Conservation (phyloP, 2,113 vertebrate genomes). For the Brienomyrus longianalis region DNA sequence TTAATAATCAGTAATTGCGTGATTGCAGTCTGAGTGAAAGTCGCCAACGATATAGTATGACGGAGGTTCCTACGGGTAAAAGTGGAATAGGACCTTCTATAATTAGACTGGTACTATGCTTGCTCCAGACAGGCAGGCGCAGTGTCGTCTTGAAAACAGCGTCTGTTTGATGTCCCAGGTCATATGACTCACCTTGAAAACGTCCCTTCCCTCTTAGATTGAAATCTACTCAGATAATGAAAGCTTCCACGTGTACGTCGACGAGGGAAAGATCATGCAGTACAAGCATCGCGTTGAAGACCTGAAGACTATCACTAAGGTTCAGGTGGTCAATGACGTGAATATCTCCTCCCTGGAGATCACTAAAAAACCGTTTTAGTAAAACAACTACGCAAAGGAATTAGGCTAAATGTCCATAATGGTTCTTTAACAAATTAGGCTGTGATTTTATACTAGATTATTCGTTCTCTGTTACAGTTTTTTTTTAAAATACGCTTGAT, state of each 20-base stretch:
- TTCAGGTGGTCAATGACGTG: constrained; percentile 64
- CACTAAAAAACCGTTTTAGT: constrained; percentile 52
- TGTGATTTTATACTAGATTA: constrained; percentile 24
- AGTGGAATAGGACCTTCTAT: neutral
- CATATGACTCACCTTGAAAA: neutral
- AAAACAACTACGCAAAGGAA: constrained; percentile 21
- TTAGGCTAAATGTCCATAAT: neutral
- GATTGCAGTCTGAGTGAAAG: neutral
- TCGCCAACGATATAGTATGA: neutral
- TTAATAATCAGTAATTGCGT: neutral
- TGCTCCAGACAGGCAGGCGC: neutral
- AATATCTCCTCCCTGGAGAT: constrained; percentile 65
- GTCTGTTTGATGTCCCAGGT: neutral
- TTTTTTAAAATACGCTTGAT: constrained; percentile 10
- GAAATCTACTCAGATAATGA: constrained; percentile 66
- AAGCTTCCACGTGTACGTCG: constrained; percentile 63
- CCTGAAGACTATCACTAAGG: constrained; percentile 59
- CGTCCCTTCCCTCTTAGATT: constrained; percentile 42
- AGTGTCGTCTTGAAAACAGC: neutral
- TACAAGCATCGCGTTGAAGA: constrained; percentile 61
- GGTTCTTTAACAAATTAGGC: constrained; percentile 1
- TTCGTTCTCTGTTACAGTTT: constrained; percentile 8
- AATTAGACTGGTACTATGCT: too few species aligned
- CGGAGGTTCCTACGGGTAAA: neutral
- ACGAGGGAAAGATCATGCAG: constrained; percentile 60